Evolutionary conservation across 1,140 invertebrate genomes (phyloP).

Genomic region (Samia ricini): DNA sequence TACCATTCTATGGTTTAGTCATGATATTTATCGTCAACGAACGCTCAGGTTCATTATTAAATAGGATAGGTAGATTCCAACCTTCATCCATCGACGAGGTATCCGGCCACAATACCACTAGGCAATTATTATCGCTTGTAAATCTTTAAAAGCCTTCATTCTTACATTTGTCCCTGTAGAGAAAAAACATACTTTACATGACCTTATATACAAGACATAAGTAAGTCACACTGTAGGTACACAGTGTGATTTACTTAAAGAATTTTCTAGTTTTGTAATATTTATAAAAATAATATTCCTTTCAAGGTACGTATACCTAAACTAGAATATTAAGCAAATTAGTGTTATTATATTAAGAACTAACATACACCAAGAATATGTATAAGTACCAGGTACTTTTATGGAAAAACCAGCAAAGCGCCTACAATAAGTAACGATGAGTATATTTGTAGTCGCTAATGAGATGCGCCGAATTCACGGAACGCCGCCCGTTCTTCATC

Average conservation of each 20-base stretch:
- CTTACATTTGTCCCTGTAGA: too few relatives aligned
- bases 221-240: not conserved
- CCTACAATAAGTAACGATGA: not conserved
- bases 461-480: constrained; percentile 29
- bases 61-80: too few relatives aligned
- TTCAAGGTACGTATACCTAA: not conserved
- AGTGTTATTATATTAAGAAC: not conserved
- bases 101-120: too few relatives aligned
- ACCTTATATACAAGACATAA: not conserved
- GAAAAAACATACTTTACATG: not conserved
- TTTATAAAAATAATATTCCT: not conserved
- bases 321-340: not conserved
- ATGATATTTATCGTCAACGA: too few relatives aligned
- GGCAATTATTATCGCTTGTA: too few relatives aligned
- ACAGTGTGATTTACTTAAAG: too few relatives aligned
- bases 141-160: too few relatives aligned
- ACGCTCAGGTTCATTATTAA: too few relatives aligned
- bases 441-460: constrained; percentile 15
- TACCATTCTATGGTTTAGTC: too few relatives aligned
- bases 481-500: constrained; percentile 23
- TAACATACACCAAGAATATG: not conserved
- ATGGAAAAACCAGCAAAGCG: not conserved
- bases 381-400: not conserved
- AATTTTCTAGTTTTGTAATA: not conserved
- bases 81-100: too few relatives aligned